A percentile compares a stretch with the other conserved stretches of the same genome.
Conservation (phyloP, 2,888 invertebrate species). For the Steinernema hermaphroditum region DNA sequence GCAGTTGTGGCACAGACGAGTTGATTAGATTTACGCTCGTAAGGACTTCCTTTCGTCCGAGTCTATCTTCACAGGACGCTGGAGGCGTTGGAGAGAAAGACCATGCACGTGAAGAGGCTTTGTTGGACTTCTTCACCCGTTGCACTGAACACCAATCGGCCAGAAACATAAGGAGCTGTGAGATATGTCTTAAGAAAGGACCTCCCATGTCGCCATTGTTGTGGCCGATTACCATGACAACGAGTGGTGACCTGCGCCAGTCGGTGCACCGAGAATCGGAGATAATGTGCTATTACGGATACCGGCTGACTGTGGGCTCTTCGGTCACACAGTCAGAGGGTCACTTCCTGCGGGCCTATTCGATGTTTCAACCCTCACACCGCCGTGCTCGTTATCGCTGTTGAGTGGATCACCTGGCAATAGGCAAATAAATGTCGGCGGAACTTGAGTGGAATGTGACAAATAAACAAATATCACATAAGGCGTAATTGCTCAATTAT, state of each 20-base stretch:
- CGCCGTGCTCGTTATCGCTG: neutral
- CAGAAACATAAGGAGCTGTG: slow-evolving; percentile 10
- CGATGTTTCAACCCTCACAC: neutral
- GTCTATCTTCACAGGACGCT: no score
- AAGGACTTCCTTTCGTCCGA: no score
- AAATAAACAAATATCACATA: neutral
- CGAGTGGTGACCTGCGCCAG: neutral
- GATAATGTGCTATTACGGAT: slow-evolving; percentile 15
- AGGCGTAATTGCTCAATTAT: neutral
- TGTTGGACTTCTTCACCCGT: slow-evolving; percentile 13
- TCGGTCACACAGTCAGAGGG: neutral
- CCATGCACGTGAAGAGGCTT: neutral
- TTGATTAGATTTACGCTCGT: no score
- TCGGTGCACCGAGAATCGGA: slow-evolving; percentile 22
- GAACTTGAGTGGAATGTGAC: neutral
- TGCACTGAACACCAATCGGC: slow-evolving; percentile 23
- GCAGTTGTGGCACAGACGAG: no score
- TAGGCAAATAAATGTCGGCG: no score
- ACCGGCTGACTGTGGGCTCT: slow-evolving; percentile 11
- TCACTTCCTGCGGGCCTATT: neutral
- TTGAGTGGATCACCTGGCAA: no score
- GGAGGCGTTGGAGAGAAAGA: no score
- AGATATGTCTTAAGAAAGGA: slow-evolving; percentile 1
- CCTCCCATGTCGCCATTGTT: slow-evolving; percentile 4
- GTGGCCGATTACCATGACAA: slow-evolving; percentile 26